These are phyloP conservation scores for Helarctos malayanus DNA, from an alignment of 2,797 vertebrate genomes.

Conservation along the genomic window DNA sequence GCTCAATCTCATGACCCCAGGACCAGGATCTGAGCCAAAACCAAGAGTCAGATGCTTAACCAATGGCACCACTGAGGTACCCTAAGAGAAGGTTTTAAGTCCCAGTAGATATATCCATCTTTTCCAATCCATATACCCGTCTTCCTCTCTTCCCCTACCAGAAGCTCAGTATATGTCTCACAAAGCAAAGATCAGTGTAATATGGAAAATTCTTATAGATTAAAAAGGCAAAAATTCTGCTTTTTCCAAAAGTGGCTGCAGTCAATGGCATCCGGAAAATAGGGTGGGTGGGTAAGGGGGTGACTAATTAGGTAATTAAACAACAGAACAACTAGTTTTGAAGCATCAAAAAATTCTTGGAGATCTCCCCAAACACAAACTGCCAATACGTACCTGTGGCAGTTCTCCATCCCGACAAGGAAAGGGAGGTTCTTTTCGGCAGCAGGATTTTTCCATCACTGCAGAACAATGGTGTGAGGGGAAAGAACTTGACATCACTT, in stretches of 20 bases:
- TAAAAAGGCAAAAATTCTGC: neutral
- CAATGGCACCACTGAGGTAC: too few relatives aligned
- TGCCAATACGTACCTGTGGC: neutral
- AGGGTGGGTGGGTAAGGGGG: too few relatives aligned
- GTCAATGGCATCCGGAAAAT: neutral
- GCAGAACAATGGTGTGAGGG: neutral
- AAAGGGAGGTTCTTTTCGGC: neutral
- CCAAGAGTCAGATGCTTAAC: too few relatives aligned
- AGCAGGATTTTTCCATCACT: neutral
- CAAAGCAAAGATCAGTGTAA: neutral
- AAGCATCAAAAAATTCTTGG: neutral
- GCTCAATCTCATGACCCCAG: too few relatives aligned
- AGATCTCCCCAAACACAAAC: neutral
- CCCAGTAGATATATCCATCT: neutral
- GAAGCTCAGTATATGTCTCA: neutral
- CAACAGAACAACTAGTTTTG: neutral
- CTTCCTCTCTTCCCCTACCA: neutral
- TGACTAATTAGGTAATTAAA: slow-evolving; percentile 2
- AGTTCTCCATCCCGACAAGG: neutral
- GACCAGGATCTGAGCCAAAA: too few relatives aligned
- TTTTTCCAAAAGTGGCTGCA: neutral
- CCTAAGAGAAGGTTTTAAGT: neutral
- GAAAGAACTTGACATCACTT: neutral
- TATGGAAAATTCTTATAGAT: neutral
- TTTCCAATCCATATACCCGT: neutral